Conservation (phyloP, 1,140 invertebrate species). For the Dinothrombium tinctorium region DNA sequence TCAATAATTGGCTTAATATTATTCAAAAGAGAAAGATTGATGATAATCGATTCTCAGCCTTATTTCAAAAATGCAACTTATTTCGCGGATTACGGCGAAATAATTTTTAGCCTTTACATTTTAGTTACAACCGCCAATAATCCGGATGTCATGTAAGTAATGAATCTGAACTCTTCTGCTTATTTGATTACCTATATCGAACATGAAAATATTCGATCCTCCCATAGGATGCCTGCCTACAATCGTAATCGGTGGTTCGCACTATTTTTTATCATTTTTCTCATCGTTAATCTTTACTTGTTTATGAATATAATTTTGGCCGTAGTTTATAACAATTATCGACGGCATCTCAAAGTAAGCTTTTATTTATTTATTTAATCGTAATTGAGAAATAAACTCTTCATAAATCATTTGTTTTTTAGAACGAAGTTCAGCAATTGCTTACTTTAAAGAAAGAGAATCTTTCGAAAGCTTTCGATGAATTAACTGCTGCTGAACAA, state of each 20-base stretch:
- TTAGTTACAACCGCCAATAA: conserved; percentile 30
- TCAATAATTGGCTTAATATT: conserved; percentile 27
- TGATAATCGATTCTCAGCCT: not conserved
- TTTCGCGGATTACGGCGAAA: conserved; percentile 24
- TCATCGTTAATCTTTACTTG: conserved; percentile 27
- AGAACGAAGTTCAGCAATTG: conserved; percentile 26
- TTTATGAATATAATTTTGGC: conserved; percentile 31
- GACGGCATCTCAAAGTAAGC: conserved; percentile 27
- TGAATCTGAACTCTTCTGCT: not conserved
- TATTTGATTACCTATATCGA: conserved; percentile 2
- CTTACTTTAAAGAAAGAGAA: conserved; percentile 23
- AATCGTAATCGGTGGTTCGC: conserved; percentile 23
- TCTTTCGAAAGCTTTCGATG: conserved; percentile 23
- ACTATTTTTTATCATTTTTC: conserved; percentile 26
- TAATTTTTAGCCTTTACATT: conserved; percentile 28
- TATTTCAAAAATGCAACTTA: conserved; percentile 17
- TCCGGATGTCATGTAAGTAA: conserved; percentile 29
- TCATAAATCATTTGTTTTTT: conserved; percentile 5
- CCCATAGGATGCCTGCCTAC: conserved; percentile 28
- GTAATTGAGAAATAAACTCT: not conserved
- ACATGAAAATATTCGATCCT: conserved; percentile 1
- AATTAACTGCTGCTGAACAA: too few relatives aligned
- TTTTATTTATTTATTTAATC: not conserved
- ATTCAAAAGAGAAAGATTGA: conserved; percentile 21
- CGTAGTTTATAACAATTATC: conserved; percentile 30